phyloP scores from a whole-genome alignment of 2,113 vertebrate species.

The Tichodroma muraria region DNA sequence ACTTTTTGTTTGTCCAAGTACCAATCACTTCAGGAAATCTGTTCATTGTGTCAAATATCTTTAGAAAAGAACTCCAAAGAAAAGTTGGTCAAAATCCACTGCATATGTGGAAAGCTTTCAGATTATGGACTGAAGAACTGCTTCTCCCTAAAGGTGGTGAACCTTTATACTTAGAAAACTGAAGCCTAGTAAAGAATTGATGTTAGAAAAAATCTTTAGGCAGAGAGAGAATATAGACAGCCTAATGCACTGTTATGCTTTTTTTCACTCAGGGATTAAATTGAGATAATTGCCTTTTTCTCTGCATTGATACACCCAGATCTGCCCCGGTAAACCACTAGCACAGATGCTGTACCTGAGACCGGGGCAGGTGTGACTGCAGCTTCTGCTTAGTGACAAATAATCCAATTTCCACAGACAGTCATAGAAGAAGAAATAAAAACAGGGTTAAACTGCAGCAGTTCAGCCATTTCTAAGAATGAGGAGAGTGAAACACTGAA shows the following conservation, averaged over 20 bases:
- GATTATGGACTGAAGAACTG: background rate
- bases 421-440: background rate
- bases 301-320: background rate
- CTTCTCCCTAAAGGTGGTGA: background rate
- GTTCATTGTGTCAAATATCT: background rate
- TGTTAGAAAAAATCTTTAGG: background rate
- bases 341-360: background rate
- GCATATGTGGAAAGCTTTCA: background rate
- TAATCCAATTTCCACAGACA: background rate
- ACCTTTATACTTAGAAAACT: background rate
- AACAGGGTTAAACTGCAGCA: background rate
- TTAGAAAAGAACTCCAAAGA: background rate
- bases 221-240: background rate
- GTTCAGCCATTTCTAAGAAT: background rate
- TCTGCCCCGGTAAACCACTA: background rate
- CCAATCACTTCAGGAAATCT: background rate
- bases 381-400: background rate
- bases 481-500: background rate
- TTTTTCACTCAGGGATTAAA: background rate
- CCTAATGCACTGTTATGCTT: background rate
- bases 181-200: background rate
- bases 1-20: background rate
- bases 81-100: background rate
- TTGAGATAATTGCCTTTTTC: background rate
- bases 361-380: background rate